Conservation (phyloP, 2,888 invertebrate species). For the Prenolepis imparis region DNA sequence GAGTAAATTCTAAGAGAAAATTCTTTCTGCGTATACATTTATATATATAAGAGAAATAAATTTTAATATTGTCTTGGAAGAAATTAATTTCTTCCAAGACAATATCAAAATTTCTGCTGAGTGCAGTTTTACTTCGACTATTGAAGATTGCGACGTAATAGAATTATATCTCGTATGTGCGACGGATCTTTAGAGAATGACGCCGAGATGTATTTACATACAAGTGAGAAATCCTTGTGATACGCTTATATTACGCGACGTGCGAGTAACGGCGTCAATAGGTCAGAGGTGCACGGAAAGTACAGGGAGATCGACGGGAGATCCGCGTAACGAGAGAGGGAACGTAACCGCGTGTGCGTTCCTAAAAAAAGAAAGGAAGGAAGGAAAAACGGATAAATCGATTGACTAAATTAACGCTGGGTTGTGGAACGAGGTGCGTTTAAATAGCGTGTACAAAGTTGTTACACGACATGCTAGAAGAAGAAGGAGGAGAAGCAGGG, state of each 20-base stretch:
- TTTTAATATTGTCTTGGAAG: background rate
- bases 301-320: slow-evolving; percentile 6
- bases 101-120: no score
- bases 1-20: no score
- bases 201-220: background rate
- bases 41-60: no score
- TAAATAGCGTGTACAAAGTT: slow-evolving; percentile 33
- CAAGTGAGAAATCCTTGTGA: slow-evolving; percentile 35
- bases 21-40: no score
- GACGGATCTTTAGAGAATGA: background rate
- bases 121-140: background rate
- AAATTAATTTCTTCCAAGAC: background rate
- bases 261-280: slow-evolving; percentile 35
- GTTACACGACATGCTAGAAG: background rate
- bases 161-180: slow-evolving; percentile 24
- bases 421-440: slow-evolving; percentile 18
- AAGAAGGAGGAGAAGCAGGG: background rate
- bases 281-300: slow-evolving; percentile 39
- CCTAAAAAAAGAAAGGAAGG: slow-evolving; percentile 30
- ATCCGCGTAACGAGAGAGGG: slow-evolving; percentile 2
- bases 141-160: background rate
- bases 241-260: slow-evolving; percentile 34
- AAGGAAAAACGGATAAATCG: slow-evolving; percentile 40
- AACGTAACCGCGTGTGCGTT: slow-evolving; percentile 24
- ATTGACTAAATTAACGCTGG: slow-evolving; percentile 34